Evolutionary conservation across 2,797 vertebrate genomes (phyloP), one percentile per base, ranked within the genome.

Genomic region (Aplochiton taeniatus): DNA sequence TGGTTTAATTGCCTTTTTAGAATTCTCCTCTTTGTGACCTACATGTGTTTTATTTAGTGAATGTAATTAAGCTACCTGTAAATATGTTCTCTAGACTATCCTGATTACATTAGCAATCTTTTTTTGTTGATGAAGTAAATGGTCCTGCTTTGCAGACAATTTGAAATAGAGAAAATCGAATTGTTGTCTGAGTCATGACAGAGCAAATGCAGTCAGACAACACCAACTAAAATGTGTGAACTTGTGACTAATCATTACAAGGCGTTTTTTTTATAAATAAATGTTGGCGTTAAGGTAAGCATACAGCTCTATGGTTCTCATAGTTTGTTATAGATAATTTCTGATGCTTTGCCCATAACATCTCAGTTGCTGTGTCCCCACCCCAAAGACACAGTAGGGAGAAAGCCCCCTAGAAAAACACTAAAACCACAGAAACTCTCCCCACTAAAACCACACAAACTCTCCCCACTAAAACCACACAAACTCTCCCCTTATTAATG

Each of bases 21-120:
- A 90, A 89, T 90, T 91, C 76, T 90, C 81, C 77, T 89, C 88
- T 87, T 86, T 86, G 77, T 91, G 90, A 91, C 91, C 89, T 84
- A 88, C 87, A 88, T 91, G 86, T 84, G 86, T 90, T 92, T 92
- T 89, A 91, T 92, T 90, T 89, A 85, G 80, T 76, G 76, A 86
- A 85, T 85, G 88, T 89, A 89, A 93, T 92, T 90, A 91, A 90
- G 90, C 86, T 89, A 91, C 87, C 90, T 91, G 89, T 90, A 93
- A 92, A 91, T 92, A 90, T 90, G 82, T 85, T 74, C 82, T 20
- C 17, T 65, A 69, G 80, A 74, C 75, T 64, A 85, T 93, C 90
- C 89, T 78, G 83, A 81, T 86, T 86, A 85, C 69, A 82, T 61
- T 69, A 69, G 61, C 67, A 79, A 73, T 85, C 78, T 78, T 75